These are phyloP conservation scores for Drosophila yooni DNA, from an alignment of 2,888 invertebrate species.

Conservation along the genomic window DNA sequence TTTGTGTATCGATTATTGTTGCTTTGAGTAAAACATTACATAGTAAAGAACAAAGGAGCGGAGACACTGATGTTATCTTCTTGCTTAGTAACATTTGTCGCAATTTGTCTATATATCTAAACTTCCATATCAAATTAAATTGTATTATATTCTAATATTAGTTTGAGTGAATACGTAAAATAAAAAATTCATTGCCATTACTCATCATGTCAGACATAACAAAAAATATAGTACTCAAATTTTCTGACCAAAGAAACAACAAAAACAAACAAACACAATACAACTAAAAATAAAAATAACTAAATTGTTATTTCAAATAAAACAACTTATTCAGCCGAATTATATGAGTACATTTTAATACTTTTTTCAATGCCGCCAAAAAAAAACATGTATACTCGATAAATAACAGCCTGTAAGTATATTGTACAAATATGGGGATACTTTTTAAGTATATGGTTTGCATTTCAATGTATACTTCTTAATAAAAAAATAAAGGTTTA, in stretches of 20 bases:
- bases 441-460: slow-evolving; percentile 28
- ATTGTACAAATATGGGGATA: slow-evolving; percentile 12
- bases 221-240: slow-evolving; percentile 37
- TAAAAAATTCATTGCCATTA: slow-evolving; percentile 68
- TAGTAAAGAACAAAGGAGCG: not conserved
- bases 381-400: slow-evolving; percentile 19
- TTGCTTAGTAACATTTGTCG: not conserved
- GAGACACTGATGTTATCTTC: not conserved
- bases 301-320: slow-evolving; percentile 17
- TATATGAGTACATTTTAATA: slow-evolving; percentile 29
- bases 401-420: slow-evolving; percentile 66
- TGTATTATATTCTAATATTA: not conserved
- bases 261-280: slow-evolving; percentile 32
- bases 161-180: not conserved
- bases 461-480: slow-evolving; percentile 20
- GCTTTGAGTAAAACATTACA: not conserved
- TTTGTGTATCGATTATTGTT: not conserved
- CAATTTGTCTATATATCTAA: not conserved
- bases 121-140: not conserved
- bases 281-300: slow-evolving; percentile 7
- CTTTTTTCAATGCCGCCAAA: slow-evolving; percentile 62
- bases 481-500: not conserved
- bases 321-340: slow-evolving; percentile 9
- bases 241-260: slow-evolving; percentile 26
- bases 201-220: slow-evolving; percentile 49